These are phyloP conservation scores for Stigmatopora argus DNA, from an alignment of 2,113 vertebrate genomes.

Conservation along the genomic window DNA sequence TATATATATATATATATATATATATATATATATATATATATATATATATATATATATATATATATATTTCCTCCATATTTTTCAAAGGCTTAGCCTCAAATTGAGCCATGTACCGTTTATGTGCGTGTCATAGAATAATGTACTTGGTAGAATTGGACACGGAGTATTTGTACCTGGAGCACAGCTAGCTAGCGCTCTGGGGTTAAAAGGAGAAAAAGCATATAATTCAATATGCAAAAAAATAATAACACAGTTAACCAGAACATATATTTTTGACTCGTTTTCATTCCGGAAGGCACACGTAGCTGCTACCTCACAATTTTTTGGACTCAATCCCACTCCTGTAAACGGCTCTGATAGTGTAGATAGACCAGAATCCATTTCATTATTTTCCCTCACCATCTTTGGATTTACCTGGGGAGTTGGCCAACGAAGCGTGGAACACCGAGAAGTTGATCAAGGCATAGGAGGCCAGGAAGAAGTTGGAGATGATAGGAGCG, in stretches of 20 bases:
- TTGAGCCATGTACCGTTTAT: constrained; percentile 65
- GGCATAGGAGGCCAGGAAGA: constrained; percentile 97
- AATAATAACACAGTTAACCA: not conserved
- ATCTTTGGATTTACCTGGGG: constrained; percentile 80
- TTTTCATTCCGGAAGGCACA: too few relatives aligned
- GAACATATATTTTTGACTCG: not conserved
- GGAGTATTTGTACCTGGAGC: constrained; percentile 67
- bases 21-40: too few relatives aligned
- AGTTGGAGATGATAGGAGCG: constrained; percentile 98
- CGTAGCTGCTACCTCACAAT: not conserved
- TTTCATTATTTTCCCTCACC: not conserved
- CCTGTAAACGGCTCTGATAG: not conserved
- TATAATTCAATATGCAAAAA: constrained; percentile 40
- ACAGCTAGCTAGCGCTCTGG: constrained; percentile 69
- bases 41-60: too few relatives aligned
- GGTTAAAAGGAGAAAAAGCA: constrained; percentile 51
- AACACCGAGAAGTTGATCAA: constrained; percentile 99
- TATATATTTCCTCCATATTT: constrained; percentile 7
- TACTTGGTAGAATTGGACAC: constrained; percentile 37
- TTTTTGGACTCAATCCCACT: not conserved
- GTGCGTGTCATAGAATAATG: constrained; percentile 46
- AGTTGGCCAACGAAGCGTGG: constrained; percentile 96
- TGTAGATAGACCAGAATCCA: not conserved
- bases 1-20: too few relatives aligned
- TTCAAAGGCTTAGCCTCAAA: constrained; percentile 4